These are phyloP conservation scores for Leptocoma aspasia DNA, from an alignment of 2,113 vertebrate genomes.

Conservation along the genomic window DNA sequence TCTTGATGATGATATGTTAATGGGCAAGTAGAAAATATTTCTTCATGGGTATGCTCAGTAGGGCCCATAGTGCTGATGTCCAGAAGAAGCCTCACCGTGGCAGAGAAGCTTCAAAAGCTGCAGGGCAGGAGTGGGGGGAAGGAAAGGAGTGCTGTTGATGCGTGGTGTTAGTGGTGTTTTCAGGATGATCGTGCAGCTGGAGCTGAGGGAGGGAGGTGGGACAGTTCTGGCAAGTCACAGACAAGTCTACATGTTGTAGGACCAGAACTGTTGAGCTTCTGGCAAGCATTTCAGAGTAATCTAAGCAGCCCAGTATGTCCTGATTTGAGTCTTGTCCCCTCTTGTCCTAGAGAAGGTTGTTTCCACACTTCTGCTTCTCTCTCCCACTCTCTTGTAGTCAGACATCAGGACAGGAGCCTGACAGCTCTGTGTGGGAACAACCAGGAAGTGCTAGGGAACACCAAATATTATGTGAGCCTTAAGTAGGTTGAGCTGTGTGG, in stretches of 20 bases:
- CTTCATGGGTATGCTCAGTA: background rate
- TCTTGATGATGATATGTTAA: constrained; percentile 81
- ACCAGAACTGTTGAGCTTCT: background rate
- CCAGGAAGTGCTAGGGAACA: background rate
- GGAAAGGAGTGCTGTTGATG: background rate
- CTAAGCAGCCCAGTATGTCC: background rate
- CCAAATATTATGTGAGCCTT: background rate
- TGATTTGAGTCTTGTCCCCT: background rate
- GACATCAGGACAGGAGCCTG: background rate
- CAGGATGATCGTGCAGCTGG: background rate
- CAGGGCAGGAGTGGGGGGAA: background rate
- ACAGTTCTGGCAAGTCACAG: background rate
- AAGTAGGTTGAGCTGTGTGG: background rate
- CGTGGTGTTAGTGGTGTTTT: background rate
- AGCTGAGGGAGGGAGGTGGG: background rate
- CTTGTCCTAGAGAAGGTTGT: background rate
- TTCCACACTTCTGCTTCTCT: background rate
- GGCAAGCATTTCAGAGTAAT: background rate
- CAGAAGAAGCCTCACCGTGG: background rate
- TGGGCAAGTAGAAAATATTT: constrained; percentile 64
- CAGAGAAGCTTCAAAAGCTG: background rate
- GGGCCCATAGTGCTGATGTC: background rate
- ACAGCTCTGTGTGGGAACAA: background rate
- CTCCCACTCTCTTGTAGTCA: background rate
- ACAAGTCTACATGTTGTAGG: background rate